These are phyloP conservation scores for Myripristis murdjan DNA, from an alignment of 2,797 vertebrate genomes.

Conservation along the genomic window DNA sequence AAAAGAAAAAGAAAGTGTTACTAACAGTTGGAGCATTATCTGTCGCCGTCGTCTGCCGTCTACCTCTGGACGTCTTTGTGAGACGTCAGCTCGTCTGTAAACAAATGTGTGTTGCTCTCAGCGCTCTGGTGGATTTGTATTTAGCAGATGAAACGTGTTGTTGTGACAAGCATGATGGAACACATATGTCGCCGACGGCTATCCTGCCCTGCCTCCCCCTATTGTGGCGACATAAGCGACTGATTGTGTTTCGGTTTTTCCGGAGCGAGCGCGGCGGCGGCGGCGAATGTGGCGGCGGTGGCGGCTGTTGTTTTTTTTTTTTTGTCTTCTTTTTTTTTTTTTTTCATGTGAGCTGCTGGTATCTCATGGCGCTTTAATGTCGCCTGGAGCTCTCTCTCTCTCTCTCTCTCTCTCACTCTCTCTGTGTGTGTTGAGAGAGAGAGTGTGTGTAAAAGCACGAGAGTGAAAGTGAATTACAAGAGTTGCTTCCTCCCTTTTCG, in stretches of 20 bases:
- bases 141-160: slow-evolving; percentile 78
- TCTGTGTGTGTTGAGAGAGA: slow-evolving; percentile 3
- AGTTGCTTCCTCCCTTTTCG: slow-evolving; percentile 39
- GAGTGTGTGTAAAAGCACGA: background rate
- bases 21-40: slow-evolving; percentile 48
- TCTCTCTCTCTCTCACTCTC: no score
- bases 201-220: slow-evolving; percentile 54
- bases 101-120: slow-evolving; percentile 69
- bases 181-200: slow-evolving; percentile 73
- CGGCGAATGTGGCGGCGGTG: slow-evolving; percentile 37
- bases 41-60: slow-evolving; percentile 48
- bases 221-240: slow-evolving; percentile 62
- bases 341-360: slow-evolving; percentile 49
- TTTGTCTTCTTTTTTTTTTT: slow-evolving; percentile 36
- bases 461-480: slow-evolving; percentile 8
- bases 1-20: no score
- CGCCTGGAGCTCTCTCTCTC: slow-evolving; percentile 45
- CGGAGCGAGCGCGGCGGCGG: slow-evolving; percentile 32
- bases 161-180: slow-evolving; percentile 80
- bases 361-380: slow-evolving; percentile 66
- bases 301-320: no score
- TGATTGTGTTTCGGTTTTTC: slow-evolving; percentile 64
- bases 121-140: slow-evolving; percentile 74
- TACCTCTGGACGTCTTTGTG: slow-evolving; percentile 70
- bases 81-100: slow-evolving; percentile 65